Percentiles rank a stretch among this genome's conserved stretches.
Conservation (phyloP, 2,797 vertebrate genomes). For the Hemitrygon akajei region DNA sequence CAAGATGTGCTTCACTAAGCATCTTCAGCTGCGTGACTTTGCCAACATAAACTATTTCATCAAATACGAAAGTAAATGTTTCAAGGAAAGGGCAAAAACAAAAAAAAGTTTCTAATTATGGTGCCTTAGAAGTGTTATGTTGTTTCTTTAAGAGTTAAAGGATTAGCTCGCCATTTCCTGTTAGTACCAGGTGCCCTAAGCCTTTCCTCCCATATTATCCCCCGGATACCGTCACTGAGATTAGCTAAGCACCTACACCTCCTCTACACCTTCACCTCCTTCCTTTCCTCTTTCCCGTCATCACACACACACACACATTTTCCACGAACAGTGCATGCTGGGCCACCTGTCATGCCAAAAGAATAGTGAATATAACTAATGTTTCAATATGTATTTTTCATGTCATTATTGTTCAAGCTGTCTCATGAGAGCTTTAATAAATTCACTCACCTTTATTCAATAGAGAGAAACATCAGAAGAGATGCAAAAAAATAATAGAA, state of each 20-base stretch:
- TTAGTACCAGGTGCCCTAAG: slow-evolving; percentile 45
- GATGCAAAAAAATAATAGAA: background rate
- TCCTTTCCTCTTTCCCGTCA: no score
- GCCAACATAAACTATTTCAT: background rate
- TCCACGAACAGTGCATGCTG: slow-evolving; percentile 47
- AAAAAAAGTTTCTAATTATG: background rate
- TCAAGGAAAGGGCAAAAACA: background rate
- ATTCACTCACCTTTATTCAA: slow-evolving; percentile 42
- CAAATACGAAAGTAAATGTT: background rate
- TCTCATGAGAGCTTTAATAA: slow-evolving; percentile 41
- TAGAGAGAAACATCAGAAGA: background rate
- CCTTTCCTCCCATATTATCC: slow-evolving; percentile 50
- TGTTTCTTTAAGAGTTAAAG: background rate
- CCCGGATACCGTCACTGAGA: slow-evolving; percentile 42
- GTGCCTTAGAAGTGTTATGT: background rate
- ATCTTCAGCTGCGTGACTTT: background rate
- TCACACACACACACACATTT: slow-evolving; percentile 36
- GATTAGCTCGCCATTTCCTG: background rate
- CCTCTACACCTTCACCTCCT: background rate
- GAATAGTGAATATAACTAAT: slow-evolving; percentile 46
- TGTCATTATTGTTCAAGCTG: slow-evolving; percentile 46
- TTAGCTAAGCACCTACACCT: slow-evolving; percentile 46
- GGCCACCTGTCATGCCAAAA: slow-evolving; percentile 49
- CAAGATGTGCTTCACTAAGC: background rate
- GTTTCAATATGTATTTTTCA: slow-evolving; percentile 44